Conservation (phyloP, 2,113 vertebrate genomes). For the Scophthalmus maximus region DNA sequence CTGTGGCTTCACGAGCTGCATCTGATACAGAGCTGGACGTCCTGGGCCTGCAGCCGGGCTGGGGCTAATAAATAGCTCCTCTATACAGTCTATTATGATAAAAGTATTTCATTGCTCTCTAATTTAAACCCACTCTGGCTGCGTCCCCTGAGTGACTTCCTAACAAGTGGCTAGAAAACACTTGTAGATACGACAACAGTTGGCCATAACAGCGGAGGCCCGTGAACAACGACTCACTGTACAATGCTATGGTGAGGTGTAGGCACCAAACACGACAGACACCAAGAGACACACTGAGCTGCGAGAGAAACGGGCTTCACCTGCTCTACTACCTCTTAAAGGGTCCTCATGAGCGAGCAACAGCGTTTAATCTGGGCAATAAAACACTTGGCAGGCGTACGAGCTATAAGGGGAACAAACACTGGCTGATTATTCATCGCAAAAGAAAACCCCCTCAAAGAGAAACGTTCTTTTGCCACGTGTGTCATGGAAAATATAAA, state of each 20-base stretch:
- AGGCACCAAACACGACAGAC: too few species aligned
- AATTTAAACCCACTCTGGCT: not conserved
- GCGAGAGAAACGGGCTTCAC: slow-evolving; percentile 26
- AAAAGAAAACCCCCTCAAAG: slow-evolving; percentile 56
- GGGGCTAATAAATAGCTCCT: slow-evolving; percentile 10
- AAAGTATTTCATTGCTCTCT: not conserved
- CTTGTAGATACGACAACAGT: too few species aligned
- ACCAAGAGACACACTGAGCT: too few species aligned
- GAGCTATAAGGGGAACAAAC: slow-evolving; percentile 21
- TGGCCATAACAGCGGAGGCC: too few species aligned
- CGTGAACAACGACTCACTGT: too few species aligned
- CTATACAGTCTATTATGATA: not conserved
- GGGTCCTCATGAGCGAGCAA: slow-evolving; percentile 63
- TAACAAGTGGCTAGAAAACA: not conserved
- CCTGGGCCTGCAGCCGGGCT: not conserved
- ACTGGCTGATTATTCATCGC: slow-evolving; percentile 58
- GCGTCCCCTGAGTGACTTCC: not conserved
- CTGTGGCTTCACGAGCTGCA: slow-evolving; percentile 28
- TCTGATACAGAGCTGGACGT: slow-evolving; percentile 33
- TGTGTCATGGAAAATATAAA: slow-evolving; percentile 65
- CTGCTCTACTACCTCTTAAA: slow-evolving; percentile 50
- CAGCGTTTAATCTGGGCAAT: slow-evolving; percentile 52
- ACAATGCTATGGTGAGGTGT: too few species aligned
- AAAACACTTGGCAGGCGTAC: slow-evolving; percentile 50
- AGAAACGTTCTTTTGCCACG: slow-evolving; percentile 52